These are phyloP conservation scores for Amblyjoppa fuscipennis DNA, from an alignment of 2,888 invertebrate species.

Conservation along the genomic window DNA sequence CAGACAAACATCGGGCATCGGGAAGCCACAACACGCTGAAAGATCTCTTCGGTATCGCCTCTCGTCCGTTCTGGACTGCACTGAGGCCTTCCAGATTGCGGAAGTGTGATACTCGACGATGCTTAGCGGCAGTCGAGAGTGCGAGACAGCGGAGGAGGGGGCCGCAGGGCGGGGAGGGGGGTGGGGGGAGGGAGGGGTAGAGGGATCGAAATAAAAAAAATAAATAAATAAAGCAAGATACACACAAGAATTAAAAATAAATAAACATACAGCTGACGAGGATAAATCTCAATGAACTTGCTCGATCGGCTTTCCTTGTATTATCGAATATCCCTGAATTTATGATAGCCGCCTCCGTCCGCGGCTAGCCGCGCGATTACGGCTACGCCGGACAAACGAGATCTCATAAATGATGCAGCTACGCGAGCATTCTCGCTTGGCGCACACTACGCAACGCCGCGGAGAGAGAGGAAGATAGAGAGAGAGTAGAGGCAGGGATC, in stretches of 20 bases:
- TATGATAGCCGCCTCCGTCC: conserved; percentile 29
- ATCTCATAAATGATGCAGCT: conserved; percentile 57
- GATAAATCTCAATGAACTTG: conserved; percentile 37
- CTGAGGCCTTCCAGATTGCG: conserved; percentile 36
- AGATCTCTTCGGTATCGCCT: conserved; percentile 53
- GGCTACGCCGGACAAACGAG: conserved; percentile 44
- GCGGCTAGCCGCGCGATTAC: background rate
- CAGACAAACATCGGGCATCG: conserved; percentile 28
- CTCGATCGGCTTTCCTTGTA: conserved; percentile 31
- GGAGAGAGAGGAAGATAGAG: background rate
- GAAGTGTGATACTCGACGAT: conserved; percentile 37
- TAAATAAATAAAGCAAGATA: conserved; percentile 11
- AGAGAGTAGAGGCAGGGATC: conserved; percentile 36
- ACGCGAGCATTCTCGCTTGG: conserved; percentile 18
- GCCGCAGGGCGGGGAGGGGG: too few relatives aligned
- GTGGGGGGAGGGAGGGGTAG: too few relatives aligned
- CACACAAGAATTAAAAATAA: conserved; percentile 3
- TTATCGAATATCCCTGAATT: conserved; percentile 41
- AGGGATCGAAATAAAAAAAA: too few relatives aligned
- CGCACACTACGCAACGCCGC: conserved; percentile 41
- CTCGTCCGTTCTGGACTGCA: conserved; percentile 20
- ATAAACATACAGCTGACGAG: conserved; percentile 15
- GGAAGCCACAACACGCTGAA: conserved; percentile 28
- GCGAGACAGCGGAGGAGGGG: background rate
- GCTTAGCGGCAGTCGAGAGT: conserved; percentile 29